Evolutionary conservation across 1,140 invertebrate genomes (phyloP), one percentile per base, ranked within the genome.

Genomic region (Gonioctena quinquepunctata): DNA sequence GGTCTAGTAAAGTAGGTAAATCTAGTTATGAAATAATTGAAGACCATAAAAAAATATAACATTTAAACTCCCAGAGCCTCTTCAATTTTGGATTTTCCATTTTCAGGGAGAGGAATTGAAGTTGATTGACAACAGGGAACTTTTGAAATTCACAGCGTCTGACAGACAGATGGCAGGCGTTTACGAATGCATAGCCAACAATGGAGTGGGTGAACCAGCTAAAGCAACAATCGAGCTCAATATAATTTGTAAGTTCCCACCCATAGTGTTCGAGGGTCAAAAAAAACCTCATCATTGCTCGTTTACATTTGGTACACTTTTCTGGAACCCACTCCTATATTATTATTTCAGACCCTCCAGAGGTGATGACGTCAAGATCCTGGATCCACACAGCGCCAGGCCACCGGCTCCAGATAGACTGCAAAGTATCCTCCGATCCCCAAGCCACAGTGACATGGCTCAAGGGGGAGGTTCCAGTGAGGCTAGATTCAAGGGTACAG

Each of bases 341-440:
- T 25, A 52, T 13, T 63, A 65, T 77, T 79, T 59, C 75, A 93
- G 92, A 93, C 83, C 88, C 90, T 2, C 92, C 93, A 0, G 90
- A 90, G 73, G 85, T 93, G 8, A 84, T 85, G 23, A 85, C 88
- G 1, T 82, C 83, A 1, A 86, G 87, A 18, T 82, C 84, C 0
- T 92, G 92, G 87, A 87, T 94, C 3, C 92, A 94, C 77, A 90
- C 90, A 1, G 88, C 90, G 1, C 83, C 91, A 1, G 90, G 88
- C 1, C 83, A 91, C 21, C 85, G 90, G 49, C 88, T 89, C 1
- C 88, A 91, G 57, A 80, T 95, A 7, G 86, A 90, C 56, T 94
- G 92, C 72, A 84, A 82, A 13, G 89, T 93, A 7, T 87, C 88
- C 60, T 85, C 92, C 0, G 89, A 88, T 74, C 92, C 92, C 0